Percentiles rank a stretch among this genome's conserved stretches.
Evolutionary conservation across 2,888 invertebrate genomes (phyloP).

Genomic region (Exocentrus adspersus): DNA sequence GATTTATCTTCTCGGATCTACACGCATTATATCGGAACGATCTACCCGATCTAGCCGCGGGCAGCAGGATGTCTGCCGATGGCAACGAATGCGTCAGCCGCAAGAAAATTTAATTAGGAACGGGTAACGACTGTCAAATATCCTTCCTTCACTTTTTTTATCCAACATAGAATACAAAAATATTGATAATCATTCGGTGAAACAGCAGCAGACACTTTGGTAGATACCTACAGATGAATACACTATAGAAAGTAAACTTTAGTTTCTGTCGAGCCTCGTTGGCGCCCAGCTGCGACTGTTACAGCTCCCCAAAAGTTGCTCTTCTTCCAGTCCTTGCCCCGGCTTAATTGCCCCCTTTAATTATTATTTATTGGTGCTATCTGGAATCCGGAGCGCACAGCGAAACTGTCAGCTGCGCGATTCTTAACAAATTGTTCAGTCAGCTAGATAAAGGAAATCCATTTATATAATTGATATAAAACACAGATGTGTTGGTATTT

Average conservation of each 20-base stretch:
- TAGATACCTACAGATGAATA: no score
- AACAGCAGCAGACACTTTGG: no score
- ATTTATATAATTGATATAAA: conserved; percentile 47
- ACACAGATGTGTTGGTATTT: conserved; percentile 41
- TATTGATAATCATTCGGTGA: no score
- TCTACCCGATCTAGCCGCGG: conserved; percentile 33
- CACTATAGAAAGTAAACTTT: no score
- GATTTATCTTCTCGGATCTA: conserved; percentile 36
- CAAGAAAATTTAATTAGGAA: conserved; percentile 14
- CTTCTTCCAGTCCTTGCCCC: not conserved
- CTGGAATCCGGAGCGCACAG: conserved; percentile 40
- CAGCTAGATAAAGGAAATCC: conserved; percentile 42
- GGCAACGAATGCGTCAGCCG: conserved; percentile 31
- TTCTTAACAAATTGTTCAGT: conserved; percentile 46
- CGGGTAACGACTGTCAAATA: not conserved
- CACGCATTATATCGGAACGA: conserved; percentile 36
- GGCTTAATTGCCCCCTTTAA: conserved; percentile 41
- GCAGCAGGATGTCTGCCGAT: conserved; percentile 30
- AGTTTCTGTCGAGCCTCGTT: no score
- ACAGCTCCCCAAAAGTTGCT: not conserved
- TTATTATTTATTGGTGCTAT: conserved; percentile 44
- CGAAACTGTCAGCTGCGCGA: conserved; percentile 44
- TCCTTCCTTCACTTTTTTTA: no score
- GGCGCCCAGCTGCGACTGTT: not conserved
- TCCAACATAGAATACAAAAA: no score